These are phyloP conservation scores for Heterodera schachtii DNA, from an alignment of 1,140 invertebrate genomes.

Conservation along the genomic window DNA sequence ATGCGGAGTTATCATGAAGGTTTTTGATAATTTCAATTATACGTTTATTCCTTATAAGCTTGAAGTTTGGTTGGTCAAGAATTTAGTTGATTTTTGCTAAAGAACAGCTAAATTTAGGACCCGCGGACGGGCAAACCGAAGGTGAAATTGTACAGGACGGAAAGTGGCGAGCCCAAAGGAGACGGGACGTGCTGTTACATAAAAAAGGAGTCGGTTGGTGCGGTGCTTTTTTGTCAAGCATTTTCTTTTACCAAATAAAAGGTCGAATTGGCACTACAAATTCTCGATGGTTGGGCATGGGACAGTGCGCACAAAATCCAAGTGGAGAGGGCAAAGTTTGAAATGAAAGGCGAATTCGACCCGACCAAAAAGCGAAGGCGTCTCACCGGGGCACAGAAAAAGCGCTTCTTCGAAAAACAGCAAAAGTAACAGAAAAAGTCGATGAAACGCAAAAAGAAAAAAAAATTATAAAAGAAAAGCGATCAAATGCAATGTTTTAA, in stretches of 20 bases:
- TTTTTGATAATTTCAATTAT: neutral
- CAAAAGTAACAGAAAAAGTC: slow-evolving; percentile 76
- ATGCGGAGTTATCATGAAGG: slow-evolving; percentile 55
- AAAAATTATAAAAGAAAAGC: neutral
- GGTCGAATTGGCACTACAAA: slow-evolving; percentile 82
- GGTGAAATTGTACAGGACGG: slow-evolving; percentile 88
- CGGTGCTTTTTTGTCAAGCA: too few relatives aligned
- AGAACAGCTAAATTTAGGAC: slow-evolving; percentile 22
- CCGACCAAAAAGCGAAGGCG: slow-evolving; percentile 88
- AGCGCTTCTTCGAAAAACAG: slow-evolving; percentile 85
- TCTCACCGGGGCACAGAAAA: slow-evolving; percentile 75
- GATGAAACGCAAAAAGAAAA: neutral
- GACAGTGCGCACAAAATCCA: slow-evolving; percentile 76
- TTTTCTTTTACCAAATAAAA: neutral
- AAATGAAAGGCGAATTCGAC: slow-evolving; percentile 92
- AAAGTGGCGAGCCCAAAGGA: slow-evolving; percentile 82
- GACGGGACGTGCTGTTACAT: slow-evolving; percentile 96
- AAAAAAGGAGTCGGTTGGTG: slow-evolving; percentile 74
- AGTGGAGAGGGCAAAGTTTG: slow-evolving; percentile 90
- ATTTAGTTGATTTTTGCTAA: neutral
- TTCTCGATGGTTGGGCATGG: slow-evolving; percentile 80
- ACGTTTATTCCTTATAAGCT: neutral
- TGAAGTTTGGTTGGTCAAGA: too few relatives aligned
- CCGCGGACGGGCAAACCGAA: slow-evolving; percentile 80
- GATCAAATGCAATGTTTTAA: slow-evolving; percentile 64